phyloP scores from a whole-genome alignment of 2,113 vertebrate genomes.

The Gnathonemus echidnorhynchus region DNA sequence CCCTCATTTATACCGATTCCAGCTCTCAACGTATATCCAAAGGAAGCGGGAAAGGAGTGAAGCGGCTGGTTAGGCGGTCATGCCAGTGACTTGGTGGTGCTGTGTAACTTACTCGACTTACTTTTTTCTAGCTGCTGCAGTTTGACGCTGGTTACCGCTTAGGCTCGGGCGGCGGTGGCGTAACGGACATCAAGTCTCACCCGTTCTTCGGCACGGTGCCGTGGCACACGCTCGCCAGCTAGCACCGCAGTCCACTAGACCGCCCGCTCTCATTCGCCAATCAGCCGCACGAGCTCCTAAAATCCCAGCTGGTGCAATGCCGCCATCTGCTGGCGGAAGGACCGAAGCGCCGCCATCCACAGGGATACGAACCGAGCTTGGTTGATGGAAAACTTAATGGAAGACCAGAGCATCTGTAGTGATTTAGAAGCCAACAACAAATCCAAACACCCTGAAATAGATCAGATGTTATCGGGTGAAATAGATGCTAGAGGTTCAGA shows the following conservation, averaged over 20 bases:
- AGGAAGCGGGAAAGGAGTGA: neutral
- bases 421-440: neutral
- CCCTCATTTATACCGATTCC: neutral
- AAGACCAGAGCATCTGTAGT: neutral
- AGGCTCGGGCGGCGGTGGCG: conserved; percentile 72
- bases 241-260: conserved; percentile 18
- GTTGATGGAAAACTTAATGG: neutral
- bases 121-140: conserved; percentile 70
- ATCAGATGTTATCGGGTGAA: neutral
- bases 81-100: neutral
- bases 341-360: neutral
- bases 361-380: neutral
- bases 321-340: conserved; percentile 10
- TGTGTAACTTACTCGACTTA: neutral
- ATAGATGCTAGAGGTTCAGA: neutral
- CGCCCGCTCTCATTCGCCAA: neutral
- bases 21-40: neutral
- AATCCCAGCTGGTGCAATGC: neutral
- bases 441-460: neutral
- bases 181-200: conserved; percentile 82
- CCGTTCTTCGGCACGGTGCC: conserved; percentile 79
- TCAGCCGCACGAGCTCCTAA: neutral
- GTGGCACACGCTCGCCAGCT: conserved; percentile 76
- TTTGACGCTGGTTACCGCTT: conserved; percentile 75
- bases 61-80: neutral